Conservation (phyloP, 2,113 vertebrate species). For the Chloropsis cyanopogon region DNA sequence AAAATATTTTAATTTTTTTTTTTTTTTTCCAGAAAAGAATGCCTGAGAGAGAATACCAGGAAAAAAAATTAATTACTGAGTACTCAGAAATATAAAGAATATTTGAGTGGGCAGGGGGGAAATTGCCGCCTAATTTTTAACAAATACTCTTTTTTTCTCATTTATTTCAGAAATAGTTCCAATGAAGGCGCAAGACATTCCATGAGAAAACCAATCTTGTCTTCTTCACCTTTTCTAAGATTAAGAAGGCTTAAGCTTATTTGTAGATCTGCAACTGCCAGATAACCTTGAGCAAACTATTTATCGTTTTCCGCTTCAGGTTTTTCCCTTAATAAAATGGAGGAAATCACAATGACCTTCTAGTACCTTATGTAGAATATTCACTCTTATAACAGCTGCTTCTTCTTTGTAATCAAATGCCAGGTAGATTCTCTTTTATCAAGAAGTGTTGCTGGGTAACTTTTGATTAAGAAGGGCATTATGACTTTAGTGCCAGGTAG, state of each 20-base stretch:
- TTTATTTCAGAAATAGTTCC: not conserved
- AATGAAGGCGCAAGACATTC: not conserved
- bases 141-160: not conserved
- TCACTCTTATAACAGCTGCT: not conserved
- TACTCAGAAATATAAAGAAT: not conserved
- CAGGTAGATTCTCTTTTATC: not conserved
- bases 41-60: fast-evolving
- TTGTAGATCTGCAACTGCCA: not conserved
- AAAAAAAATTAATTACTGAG: not conserved
- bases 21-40: not conserved
- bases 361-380: not conserved
- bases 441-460: not conserved
- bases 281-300: not conserved
- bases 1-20: not conserved
- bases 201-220: not conserved
- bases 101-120: not conserved
- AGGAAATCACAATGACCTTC: not conserved
- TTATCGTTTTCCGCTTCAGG: not conserved
- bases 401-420: not conserved
- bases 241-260: not conserved
- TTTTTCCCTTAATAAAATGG: not conserved
- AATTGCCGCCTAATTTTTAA: not conserved
- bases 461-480: not conserved
- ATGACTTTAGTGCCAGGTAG: not conserved
- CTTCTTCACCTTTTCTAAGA: not conserved